phyloP scores from a whole-genome alignment of 2,113 vertebrate genomes.

The Suncus etruscus region DNA sequence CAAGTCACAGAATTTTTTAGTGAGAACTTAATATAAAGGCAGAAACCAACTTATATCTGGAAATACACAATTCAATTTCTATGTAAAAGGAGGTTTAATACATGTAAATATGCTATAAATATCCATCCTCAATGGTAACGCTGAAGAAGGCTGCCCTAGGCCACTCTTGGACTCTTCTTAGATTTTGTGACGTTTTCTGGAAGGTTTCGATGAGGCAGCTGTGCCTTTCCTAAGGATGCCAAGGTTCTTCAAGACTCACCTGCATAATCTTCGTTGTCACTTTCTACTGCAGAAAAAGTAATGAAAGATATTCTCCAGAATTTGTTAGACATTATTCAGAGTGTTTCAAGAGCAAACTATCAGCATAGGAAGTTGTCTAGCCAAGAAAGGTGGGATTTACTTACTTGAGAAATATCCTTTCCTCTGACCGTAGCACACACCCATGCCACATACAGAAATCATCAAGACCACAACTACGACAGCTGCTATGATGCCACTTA shows the following conservation, averaged over 20 bases:
- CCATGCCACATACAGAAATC: slow-evolving; percentile 91
- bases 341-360: neutral
- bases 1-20: slow-evolving; percentile 40
- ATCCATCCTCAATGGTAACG: neutral
- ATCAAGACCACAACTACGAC: slow-evolving; percentile 88
- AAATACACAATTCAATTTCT: neutral
- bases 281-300: slow-evolving; percentile 30
- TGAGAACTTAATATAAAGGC: slow-evolving; percentile 36
- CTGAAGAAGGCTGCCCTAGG: fast-evolving
- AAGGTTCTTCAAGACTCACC: neutral
- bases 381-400: slow-evolving; percentile 47
- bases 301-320: slow-evolving; percentile 4
- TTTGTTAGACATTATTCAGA: neutral
- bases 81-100: slow-evolving; percentile 8
- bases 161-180: neutral
- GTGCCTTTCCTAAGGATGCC: neutral
- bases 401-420: slow-evolving; percentile 90
- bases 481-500: slow-evolving; percentile 89
- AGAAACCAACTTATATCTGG: slow-evolving; percentile 28
- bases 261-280: neutral
- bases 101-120: neutral
- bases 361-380: neutral
- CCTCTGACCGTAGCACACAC: slow-evolving; percentile 92
- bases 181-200: neutral
- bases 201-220: neutral